Evolutionary conservation across 2,888 invertebrate genomes (phyloP).

Genomic region (Oscheius sp.): DNA sequence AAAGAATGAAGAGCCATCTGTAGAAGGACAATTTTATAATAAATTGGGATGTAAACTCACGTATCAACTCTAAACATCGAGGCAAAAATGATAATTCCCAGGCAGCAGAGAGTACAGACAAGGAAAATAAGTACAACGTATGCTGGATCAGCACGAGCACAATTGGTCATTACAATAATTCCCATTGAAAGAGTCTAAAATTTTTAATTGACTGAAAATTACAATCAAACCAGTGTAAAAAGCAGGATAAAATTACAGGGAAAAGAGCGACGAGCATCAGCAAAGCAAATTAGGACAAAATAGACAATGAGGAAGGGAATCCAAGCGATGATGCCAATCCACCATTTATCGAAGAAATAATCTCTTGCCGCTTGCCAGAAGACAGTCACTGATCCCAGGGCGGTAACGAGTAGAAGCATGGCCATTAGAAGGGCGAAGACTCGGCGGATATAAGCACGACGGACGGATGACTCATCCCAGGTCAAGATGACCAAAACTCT

Average conservation of each 20-base stretch:
- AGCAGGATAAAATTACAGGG: slow-evolving; percentile 15
- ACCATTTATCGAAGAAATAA: not conserved
- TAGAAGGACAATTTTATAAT: not conserved
- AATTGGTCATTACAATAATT: slow-evolving; percentile 12
- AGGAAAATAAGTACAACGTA: slow-evolving; percentile 20
- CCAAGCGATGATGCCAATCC: not conserved
- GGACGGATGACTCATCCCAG: slow-evolving; percentile 6
- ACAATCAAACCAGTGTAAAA: not conserved
- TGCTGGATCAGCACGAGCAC: slow-evolving; percentile 7
- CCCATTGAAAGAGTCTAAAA: slow-evolving; percentile 25
- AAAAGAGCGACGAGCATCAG: not conserved
- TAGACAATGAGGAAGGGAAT: slow-evolving; percentile 22
- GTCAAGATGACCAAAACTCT: not conserved
- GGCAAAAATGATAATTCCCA: slow-evolving; percentile 17
- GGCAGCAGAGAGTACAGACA: slow-evolving; percentile 12
- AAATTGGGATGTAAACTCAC: not conserved
- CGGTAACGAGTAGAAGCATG: slow-evolving; percentile 21
- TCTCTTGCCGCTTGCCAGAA: not conserved
- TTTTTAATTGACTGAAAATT: not conserved
- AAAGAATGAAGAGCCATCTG: slow-evolving; percentile 14
- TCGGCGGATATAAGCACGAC: not conserved
- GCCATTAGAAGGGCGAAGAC: slow-evolving; percentile 11
- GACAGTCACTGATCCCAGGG: not conserved
- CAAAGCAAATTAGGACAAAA: slow-evolving; percentile 10
- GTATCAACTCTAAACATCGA: no score